Base-by-base conservation (phyloP, 2,888 invertebrate species). In the Toxonevra muliebris region DNA sequence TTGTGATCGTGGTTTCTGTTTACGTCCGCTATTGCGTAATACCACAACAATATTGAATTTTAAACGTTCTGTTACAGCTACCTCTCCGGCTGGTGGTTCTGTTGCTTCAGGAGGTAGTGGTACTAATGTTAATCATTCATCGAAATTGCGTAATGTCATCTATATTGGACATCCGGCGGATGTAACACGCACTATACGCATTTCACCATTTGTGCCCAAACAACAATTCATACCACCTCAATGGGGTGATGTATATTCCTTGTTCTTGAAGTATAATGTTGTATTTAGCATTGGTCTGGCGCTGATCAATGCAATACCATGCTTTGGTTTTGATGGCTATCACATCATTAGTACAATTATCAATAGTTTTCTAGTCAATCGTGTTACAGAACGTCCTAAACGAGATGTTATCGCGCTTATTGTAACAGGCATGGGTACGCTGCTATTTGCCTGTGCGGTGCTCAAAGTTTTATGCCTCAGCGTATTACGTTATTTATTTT, bases 261-360 rank as follows among this genome's bases (percentile, higher is more conserved):
- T 93, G 74, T 88, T 95, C 63, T 88, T 93, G 72, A 90, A 92
- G 83, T 96, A 96, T 85, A 87, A 95, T 76, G 91, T 92, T 71
- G 91, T 93, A 73, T 94, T 94, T 85, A 97, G 97, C 13, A 89
- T 94, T 76, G 98, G 97, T 0, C 87, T 98, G 77, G 97, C 93
- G 11, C 87, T 97, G 73, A 86, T 98, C 41, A 98, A 98, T 87
- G 90, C 96, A 9, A 89, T 98, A 69, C 98, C 98, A 0, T 96
- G 97, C 83, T 93, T 95, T 82, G 94, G 92, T 71, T 91, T 97
- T 80, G 98, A 98, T 85, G 98, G 98, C 0, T 94, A 97, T 80
- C 92, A 93, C 83, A 96, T 98, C 76, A 88, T 92, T 57, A 89
- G 89, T 77, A 89, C 90, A 71, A 84, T 94, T 61, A 88, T 90